Evolutionary conservation across 2,888 invertebrate species (phyloP).

Genomic region (Harpalus rufipes): DNA sequence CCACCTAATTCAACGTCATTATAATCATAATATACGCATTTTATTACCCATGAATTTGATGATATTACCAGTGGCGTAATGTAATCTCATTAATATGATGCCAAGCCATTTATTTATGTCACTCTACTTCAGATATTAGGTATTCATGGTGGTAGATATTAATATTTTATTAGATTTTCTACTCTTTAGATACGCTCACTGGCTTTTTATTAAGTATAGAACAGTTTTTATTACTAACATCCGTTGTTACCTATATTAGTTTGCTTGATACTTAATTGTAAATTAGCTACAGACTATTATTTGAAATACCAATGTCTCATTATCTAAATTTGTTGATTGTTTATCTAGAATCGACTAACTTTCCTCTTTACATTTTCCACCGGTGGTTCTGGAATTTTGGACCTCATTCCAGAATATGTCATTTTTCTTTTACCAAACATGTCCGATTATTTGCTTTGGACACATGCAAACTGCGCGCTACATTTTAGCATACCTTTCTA

Average conservation of each 20-base stretch:
- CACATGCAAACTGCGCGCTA: no score
- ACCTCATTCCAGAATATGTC: background rate
- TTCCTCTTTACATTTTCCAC: no score
- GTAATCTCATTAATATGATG: conserved; percentile 5
- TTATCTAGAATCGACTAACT: no score
- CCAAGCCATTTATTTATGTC: background rate
- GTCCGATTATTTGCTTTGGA: no score
- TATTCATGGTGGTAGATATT: background rate
- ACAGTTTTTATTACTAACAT: background rate
- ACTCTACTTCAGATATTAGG: background rate
- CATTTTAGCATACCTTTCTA: no score
- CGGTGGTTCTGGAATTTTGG: no score
- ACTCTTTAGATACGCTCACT: background rate
- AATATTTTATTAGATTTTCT: conserved; percentile 1
- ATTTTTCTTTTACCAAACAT: background rate
- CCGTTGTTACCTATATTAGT: background rate
- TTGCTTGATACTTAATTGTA: background rate
- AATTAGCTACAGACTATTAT: no score
- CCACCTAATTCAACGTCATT: background rate
- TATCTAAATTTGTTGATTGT: no score
- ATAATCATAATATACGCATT: conserved; percentile 14
- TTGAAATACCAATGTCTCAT: no score
- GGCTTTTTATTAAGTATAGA: background rate
- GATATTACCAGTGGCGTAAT: conserved; percentile 3
- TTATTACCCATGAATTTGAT: conserved; percentile 18